Percentiles rank a stretch among this genome's conserved stretches.
Evolutionary conservation across 2,113 vertebrate genomes (phyloP).

Genomic region (Empidonax alnorum): DNA sequence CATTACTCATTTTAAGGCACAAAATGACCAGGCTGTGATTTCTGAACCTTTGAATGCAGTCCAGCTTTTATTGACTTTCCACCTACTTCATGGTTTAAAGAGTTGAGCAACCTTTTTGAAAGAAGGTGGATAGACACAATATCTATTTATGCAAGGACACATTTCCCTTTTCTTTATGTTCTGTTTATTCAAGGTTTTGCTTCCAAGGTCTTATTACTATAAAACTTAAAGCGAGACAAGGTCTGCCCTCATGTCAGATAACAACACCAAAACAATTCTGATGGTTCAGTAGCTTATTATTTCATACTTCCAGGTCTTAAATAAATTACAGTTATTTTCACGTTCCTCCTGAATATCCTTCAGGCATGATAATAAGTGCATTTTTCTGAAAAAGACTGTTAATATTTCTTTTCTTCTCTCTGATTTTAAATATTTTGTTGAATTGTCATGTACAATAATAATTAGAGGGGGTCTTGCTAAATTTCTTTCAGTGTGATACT

Average conservation of each 20-base stretch:
- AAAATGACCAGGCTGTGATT: slow-evolving; percentile 47
- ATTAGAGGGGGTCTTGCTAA: slow-evolving; percentile 66
- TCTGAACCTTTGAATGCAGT: slow-evolving; percentile 56
- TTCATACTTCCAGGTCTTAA: slow-evolving; percentile 78
- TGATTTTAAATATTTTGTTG: slow-evolving; percentile 68
- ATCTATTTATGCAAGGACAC: slow-evolving; percentile 84
- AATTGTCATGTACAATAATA: slow-evolving; percentile 67
- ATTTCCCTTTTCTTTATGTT: slow-evolving; percentile 80
- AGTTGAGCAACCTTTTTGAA: slow-evolving; percentile 77
- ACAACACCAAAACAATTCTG: slow-evolving; percentile 80
- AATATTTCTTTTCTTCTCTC: slow-evolving; percentile 67
- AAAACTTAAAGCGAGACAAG: slow-evolving; percentile 82
- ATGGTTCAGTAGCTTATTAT: slow-evolving; percentile 78
- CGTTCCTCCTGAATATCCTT: slow-evolving; percentile 75
- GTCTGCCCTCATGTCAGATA: slow-evolving; percentile 80
- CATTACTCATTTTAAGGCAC: slow-evolving; percentile 52
- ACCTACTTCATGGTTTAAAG: slow-evolving; percentile 70
- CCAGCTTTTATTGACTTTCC: slow-evolving; percentile 69
- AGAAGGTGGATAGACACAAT: slow-evolving; percentile 85
- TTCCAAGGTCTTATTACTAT: slow-evolving; percentile 84
- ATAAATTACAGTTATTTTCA: slow-evolving; percentile 80
- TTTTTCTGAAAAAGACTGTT: slow-evolving; percentile 66
- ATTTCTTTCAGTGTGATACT: slow-evolving; percentile 58
- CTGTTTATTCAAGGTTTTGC: slow-evolving; percentile 82
- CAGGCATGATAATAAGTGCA: slow-evolving; percentile 69